These are phyloP conservation scores for Ceyx melanurus DNA, from an alignment of 2,113 vertebrate genomes.

Conservation along the genomic window DNA sequence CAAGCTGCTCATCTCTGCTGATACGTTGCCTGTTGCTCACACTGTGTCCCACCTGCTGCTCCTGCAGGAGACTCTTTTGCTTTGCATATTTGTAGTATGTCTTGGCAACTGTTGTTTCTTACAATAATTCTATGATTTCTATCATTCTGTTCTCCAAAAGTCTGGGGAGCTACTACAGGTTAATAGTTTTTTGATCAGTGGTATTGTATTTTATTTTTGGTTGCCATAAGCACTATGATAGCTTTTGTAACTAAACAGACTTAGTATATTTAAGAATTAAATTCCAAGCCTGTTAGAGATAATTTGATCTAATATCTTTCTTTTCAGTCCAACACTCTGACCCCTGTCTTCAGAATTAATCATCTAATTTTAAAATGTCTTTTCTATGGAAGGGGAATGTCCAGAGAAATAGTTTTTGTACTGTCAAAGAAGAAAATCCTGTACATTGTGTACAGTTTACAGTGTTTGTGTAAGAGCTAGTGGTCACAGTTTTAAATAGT, in stretches of 20 bases:
- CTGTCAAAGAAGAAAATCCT: background rate
- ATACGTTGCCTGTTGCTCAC: background rate
- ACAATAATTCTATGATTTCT: background rate
- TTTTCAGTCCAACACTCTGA: background rate
- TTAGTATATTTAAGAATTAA: background rate
- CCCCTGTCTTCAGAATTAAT: background rate
- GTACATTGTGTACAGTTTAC: background rate
- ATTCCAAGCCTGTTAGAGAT: background rate
- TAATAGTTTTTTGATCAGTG: background rate
- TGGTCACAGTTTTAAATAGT: background rate
- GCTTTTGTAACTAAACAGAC: background rate
- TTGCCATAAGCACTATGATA: background rate
- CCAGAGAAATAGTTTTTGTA: background rate
- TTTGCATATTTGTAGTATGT: background rate
- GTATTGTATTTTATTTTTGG: background rate
- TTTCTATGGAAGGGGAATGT: background rate
- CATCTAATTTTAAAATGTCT: background rate
- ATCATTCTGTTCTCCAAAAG: background rate
- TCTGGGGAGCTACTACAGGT: background rate
- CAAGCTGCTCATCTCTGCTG: background rate
- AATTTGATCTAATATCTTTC: background rate
- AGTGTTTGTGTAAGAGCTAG: background rate
- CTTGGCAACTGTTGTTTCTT: background rate
- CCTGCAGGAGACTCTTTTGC: background rate
- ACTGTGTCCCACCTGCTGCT: background rate